These are phyloP conservation scores for Leptocoma aspasia DNA, from an alignment of 2,113 vertebrate species.

Conservation along the genomic window DNA sequence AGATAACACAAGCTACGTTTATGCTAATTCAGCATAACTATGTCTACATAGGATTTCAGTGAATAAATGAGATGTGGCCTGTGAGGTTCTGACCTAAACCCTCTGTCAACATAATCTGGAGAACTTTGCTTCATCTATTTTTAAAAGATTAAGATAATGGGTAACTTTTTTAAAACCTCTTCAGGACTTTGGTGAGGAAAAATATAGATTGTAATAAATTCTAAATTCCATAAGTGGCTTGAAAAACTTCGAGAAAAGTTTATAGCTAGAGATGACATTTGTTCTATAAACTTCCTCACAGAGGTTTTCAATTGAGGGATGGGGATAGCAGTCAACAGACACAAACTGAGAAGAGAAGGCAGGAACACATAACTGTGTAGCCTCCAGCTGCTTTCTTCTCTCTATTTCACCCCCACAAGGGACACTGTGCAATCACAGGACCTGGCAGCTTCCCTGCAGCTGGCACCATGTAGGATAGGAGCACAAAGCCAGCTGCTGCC, in stretches of 20 bases:
- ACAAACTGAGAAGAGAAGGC: neutral
- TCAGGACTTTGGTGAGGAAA: neutral
- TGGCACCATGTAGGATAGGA: neutral
- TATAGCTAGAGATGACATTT: neutral
- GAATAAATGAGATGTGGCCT: neutral
- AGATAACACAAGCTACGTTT: neutral
- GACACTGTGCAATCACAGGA: neutral
- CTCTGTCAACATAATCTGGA: neutral
- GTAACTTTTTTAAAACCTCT: neutral
- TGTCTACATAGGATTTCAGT: neutral
- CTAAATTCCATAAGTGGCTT: neutral
- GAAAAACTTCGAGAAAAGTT: neutral
- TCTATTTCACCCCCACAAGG: neutral
- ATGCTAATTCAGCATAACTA: neutral
- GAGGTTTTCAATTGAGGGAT: neutral
- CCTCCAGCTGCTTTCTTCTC: neutral
- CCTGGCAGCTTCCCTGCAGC: neutral
- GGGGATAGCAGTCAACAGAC: neutral
- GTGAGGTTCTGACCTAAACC: neutral
- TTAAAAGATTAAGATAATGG: neutral
- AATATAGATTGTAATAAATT: neutral
- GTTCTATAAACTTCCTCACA: neutral
- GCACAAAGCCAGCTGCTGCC: neutral
- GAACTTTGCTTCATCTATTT: neutral
- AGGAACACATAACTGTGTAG: neutral